These are phyloP conservation scores for Poecilia wingei DNA, from an alignment of 2,797 vertebrate species.

Conservation along the genomic window DNA sequence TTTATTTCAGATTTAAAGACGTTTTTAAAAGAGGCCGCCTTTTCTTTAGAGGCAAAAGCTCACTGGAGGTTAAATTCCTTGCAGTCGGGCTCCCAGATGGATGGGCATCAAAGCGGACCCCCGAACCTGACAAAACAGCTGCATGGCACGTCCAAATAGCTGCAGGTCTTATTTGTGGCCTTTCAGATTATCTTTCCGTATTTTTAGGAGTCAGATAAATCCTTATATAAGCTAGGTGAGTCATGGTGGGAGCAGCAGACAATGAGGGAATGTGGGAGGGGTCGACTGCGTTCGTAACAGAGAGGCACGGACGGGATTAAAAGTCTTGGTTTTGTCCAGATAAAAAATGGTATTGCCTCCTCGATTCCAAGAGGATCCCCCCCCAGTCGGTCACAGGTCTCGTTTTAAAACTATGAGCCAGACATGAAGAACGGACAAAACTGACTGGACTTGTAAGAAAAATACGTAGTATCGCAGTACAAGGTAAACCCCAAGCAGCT, in stretches of 20 bases:
- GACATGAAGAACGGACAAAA: neutral
- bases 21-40: neutral
- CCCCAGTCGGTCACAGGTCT: slow-evolving; percentile 29
- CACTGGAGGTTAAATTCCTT: slow-evolving; percentile 33
- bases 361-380: slow-evolving; percentile 22
- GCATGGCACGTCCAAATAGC: slow-evolving; percentile 53
- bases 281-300: slow-evolving; percentile 22
- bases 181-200: slow-evolving; percentile 75
- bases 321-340: slow-evolving; percentile 31
- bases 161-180: slow-evolving; percentile 60
- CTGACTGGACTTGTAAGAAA: neutral
- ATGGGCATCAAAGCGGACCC: slow-evolving; percentile 57
- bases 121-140: slow-evolving; percentile 67
- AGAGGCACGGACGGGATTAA: slow-evolving; percentile 44
- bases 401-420: slow-evolving; percentile 8
- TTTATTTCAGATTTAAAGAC: neutral
- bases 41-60: slow-evolving; percentile 2
- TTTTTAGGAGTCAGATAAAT: slow-evolving; percentile 77
- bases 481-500: slow-evolving; percentile 66
- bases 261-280: slow-evolving; percentile 64
- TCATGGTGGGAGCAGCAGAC: slow-evolving; percentile 59
- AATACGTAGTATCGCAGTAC: slow-evolving; percentile 26
- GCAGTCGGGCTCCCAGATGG: slow-evolving; percentile 35
- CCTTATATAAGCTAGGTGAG: slow-evolving; percentile 74
- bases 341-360: slow-evolving; percentile 28